phyloP scores from a whole-genome alignment of 2,113 vertebrate genomes.

The Papio anubis region DNA sequence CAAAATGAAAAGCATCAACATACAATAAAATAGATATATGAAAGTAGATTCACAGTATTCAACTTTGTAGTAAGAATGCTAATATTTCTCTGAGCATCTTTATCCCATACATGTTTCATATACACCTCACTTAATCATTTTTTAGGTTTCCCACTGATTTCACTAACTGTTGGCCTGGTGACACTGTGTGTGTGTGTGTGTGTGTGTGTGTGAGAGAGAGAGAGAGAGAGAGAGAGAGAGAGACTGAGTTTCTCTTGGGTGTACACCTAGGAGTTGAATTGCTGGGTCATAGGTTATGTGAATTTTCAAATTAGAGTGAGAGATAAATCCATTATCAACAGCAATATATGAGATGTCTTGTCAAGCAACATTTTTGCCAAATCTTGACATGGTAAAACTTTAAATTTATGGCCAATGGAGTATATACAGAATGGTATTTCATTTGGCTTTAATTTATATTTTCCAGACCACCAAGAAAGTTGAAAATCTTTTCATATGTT shows the following conservation, averaged over 20 bases:
- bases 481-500: neutral
- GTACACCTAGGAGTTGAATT: neutral
- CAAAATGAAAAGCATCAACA: slow-evolving; percentile 4
- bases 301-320: neutral
- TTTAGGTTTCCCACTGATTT: neutral
- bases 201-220: neutral
- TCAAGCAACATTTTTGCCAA: neutral
- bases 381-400: neutral
- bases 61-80: neutral
- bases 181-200: neutral
- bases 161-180: neutral
- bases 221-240: too few species aligned
- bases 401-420: neutral
- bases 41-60: neutral
- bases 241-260: neutral
- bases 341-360: neutral
- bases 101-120: neutral
- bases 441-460: neutral
- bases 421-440: neutral
- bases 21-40: neutral
- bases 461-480: neutral
- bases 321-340: neutral
- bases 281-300: neutral
- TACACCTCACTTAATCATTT: neutral
- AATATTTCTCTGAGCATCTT: neutral